Percentiles rank a stretch among this genome's conserved stretches.
phyloP scores from a whole-genome alignment of 2,113 vertebrate genomes.

The Sciurus niger region DNA sequence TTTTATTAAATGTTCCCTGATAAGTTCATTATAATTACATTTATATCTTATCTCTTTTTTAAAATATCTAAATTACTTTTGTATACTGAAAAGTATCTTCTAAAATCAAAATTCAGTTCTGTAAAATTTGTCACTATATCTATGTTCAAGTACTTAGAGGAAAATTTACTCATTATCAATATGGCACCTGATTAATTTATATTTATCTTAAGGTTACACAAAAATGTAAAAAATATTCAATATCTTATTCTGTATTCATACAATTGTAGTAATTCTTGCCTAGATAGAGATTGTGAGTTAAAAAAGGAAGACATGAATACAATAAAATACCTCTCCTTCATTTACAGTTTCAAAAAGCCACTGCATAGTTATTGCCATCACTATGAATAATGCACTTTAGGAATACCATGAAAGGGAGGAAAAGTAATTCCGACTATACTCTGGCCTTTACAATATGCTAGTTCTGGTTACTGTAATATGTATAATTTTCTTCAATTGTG shows the following conservation, averaged over 20 bases:
- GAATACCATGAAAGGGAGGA: neutral
- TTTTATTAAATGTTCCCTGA: neutral
- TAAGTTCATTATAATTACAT: neutral
- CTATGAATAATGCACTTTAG: neutral
- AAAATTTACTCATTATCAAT: neutral
- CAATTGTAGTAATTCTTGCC: neutral
- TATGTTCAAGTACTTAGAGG: neutral
- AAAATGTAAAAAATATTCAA: neutral
- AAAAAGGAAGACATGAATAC: neutral
- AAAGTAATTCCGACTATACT: slow-evolving; percentile 7
- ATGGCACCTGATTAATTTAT: neutral
- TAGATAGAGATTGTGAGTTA: neutral
- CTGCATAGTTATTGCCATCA: neutral
- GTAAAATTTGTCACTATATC: neutral
- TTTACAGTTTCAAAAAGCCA: neutral
- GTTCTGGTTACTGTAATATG: neutral
- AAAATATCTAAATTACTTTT: neutral
- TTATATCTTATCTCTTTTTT: neutral
- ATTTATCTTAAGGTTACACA: neutral
- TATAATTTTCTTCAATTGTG: neutral
- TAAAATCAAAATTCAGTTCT: neutral
- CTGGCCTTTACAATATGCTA: neutral
- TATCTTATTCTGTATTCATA: neutral
- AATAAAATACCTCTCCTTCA: neutral
- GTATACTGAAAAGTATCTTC: neutral